A percentile compares a stretch with the other conserved stretches of the same genome.
Evolutionary conservation across 2,888 invertebrate genomes (phyloP).

Genomic region (Pandemis heparana): DNA sequence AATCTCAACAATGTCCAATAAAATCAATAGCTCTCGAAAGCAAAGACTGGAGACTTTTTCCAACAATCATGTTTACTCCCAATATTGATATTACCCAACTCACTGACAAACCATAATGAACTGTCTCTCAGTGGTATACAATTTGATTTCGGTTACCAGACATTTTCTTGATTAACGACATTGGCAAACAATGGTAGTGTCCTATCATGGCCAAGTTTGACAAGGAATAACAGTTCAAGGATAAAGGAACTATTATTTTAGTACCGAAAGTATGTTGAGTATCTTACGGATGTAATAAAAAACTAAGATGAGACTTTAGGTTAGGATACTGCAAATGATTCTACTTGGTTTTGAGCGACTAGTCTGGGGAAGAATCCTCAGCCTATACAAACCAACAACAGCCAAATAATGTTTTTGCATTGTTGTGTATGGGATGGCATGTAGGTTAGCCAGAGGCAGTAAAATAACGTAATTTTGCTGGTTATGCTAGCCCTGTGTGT

Average conservation of each 20-base stretch:
- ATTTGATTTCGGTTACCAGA: constrained; percentile 11
- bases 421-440: too few relatives aligned
- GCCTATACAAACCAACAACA: too few relatives aligned
- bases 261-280: neutral
- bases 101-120: constrained; percentile 12
- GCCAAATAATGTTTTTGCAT: too few relatives aligned
- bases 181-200: constrained; percentile 16
- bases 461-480: too few relatives aligned
- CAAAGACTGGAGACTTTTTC: constrained; percentile 27
- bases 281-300: neutral
- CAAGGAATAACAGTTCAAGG: constrained; percentile 12
- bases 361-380: too few relatives aligned
- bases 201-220: constrained; percentile 11
- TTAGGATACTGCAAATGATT: too few relatives aligned
- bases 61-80: constrained; percentile 35
- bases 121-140: constrained; percentile 18
- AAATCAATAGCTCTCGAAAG: constrained; percentile 18
- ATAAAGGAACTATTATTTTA: constrained; percentile 17
- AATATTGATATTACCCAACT: constrained; percentile 29
- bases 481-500: neutral
- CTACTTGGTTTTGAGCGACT: too few relatives aligned
- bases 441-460: too few relatives aligned
- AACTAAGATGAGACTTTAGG: neutral
- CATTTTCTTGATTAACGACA: constrained; percentile 20
- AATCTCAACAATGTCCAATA: constrained; percentile 18